Evolutionary conservation across 2,797 vertebrate genomes (phyloP).

Genomic region (Sebastiscus tertius): DNA sequence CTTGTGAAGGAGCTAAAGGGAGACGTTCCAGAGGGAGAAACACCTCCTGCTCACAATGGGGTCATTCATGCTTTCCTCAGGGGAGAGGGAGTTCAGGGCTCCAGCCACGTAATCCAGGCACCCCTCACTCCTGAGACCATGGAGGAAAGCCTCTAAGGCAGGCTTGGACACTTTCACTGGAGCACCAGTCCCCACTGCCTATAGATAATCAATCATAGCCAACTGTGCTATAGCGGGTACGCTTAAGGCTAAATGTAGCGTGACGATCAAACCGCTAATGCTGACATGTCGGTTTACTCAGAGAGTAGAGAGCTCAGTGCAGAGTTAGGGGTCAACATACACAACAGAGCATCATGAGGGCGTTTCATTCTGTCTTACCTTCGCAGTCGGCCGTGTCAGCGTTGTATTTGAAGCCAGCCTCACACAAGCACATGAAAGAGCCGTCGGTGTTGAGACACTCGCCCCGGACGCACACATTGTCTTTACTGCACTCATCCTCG

Average conservation of each 20-base stretch:
- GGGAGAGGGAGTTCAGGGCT: constrained; percentile 50
- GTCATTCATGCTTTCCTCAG: constrained; percentile 72
- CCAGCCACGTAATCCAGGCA: constrained; percentile 61
- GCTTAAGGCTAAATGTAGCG: constrained; percentile 52
- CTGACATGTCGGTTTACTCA: constrained; percentile 43
- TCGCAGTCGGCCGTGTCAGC: constrained; percentile 74
- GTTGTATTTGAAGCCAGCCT: constrained; percentile 78
- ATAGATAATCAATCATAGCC: constrained; percentile 65
- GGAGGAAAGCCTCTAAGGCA: constrained; percentile 57
- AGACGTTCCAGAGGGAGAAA: constrained; percentile 79
- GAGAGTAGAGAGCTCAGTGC: constrained; percentile 18
- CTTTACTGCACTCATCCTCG: constrained; percentile 78
- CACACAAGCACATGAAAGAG: constrained; percentile 80
- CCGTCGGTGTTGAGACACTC: constrained; percentile 77
- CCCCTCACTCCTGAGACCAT: constrained; percentile 36
- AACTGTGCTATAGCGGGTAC: constrained; percentile 21
- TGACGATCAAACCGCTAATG: constrained; percentile 54
- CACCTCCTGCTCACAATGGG: constrained; percentile 78
- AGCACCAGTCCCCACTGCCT: constrained; percentile 33
- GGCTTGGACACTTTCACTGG: constrained; percentile 47
- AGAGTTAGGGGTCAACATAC: constrained; percentile 15
- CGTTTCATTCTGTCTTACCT: constrained; percentile 59
- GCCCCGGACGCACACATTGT: constrained; percentile 70
- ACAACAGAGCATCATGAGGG: constrained; percentile 19
- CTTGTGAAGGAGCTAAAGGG: constrained; percentile 78